phyloP scores from a whole-genome alignment of 2,888 invertebrate species.

The Dryobota labecula region DNA sequence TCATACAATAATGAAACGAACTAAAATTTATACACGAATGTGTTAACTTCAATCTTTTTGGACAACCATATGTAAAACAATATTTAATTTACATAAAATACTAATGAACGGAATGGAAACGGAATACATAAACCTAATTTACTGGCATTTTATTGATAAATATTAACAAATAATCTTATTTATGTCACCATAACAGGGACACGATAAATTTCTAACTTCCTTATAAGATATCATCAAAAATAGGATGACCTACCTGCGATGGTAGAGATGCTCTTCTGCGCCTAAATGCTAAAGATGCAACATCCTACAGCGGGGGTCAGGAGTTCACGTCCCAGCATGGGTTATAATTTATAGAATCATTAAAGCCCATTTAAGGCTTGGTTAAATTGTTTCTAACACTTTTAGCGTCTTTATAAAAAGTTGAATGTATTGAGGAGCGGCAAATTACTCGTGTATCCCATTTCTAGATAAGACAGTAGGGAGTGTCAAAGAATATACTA shows the following conservation, averaged over 20 bases:
- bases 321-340: conserved; percentile 59
- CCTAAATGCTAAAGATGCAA: conserved; percentile 63
- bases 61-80: not conserved
- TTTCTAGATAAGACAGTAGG: not conserved
- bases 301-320: conserved; percentile 52
- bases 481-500: not conserved
- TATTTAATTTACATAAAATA: conserved; percentile 16
- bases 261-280: conserved; percentile 49
- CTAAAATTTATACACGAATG: not conserved
- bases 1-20: not conserved
- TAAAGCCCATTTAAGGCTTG: conserved; percentile 44
- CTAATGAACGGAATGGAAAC: conserved; percentile 15
- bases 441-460: conserved; percentile 10
- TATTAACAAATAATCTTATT: conserved; percentile 16
- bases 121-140: conserved; percentile 36
- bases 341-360: conserved; percentile 57
- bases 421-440: not conserved
- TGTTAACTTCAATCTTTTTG: not conserved
- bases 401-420: conserved; percentile 13
- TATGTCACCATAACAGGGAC: conserved; percentile 7
- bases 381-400: conserved; percentile 44
- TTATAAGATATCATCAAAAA: conserved; percentile 39
- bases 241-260: conserved; percentile 22
- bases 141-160: conserved; percentile 25
- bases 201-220: conserved; percentile 17